These are phyloP conservation scores for Drosophila baimaii DNA, from an alignment of 1,140 invertebrate species.

Conservation along the genomic window DNA sequence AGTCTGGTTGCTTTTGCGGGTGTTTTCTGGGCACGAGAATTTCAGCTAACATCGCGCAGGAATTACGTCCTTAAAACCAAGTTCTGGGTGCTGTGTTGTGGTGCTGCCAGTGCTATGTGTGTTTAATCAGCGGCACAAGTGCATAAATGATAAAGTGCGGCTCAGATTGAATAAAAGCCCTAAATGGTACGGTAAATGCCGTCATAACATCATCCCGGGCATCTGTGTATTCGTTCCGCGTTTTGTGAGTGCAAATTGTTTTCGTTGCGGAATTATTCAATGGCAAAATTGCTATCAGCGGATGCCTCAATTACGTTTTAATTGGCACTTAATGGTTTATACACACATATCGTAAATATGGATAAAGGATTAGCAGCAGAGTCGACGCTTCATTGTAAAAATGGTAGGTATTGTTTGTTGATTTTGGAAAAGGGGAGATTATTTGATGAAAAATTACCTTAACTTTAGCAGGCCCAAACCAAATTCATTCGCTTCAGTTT, in stretches of 20 bases:
- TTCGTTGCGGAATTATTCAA: conserved; percentile 68
- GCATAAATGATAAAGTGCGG: conserved; percentile 65
- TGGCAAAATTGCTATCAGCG: conserved; percentile 67
- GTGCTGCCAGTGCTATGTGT: conserved; percentile 14
- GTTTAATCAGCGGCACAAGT: conserved; percentile 50
- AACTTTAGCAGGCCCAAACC: background rate
- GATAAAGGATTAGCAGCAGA: conserved; percentile 34
- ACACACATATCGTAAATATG: conserved; percentile 42
- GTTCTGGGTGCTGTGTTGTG: conserved; percentile 1
- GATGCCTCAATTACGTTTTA: conserved; percentile 79
- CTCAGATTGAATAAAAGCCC: conserved; percentile 44
- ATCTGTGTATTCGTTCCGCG: conserved; percentile 46
- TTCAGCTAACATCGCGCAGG: conserved; percentile 9
- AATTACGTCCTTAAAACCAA: conserved; percentile 42
- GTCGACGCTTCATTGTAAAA: conserved; percentile 15
- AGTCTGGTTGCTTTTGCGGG: conserved; percentile 24
- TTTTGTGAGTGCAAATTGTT: conserved; percentile 44
- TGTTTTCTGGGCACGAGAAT: conserved; percentile 6
- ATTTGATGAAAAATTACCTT: background rate
- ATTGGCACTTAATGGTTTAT: conserved; percentile 76
- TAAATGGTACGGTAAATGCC: conserved; percentile 26
- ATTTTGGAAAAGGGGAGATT: background rate
- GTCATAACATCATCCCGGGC: conserved; percentile 28
- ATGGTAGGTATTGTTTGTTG: conserved; percentile 21
- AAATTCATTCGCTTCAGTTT: background rate